Evolutionary conservation across 2,888 invertebrate species (phyloP).

Genomic region (Lepidochitona cinerea): DNA sequence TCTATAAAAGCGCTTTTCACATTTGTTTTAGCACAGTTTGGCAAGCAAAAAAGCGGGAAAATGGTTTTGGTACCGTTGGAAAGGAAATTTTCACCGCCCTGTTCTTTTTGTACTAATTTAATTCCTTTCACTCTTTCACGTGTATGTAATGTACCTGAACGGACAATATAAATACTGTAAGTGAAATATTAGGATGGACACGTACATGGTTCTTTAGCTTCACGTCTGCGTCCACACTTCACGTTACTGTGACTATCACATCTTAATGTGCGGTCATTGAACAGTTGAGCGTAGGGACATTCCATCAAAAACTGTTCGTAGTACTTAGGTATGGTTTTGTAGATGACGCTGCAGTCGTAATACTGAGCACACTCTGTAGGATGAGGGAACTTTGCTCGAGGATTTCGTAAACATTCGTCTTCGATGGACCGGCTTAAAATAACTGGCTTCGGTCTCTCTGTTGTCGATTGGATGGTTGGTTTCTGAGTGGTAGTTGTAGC

Average conservation of each 20-base stretch:
- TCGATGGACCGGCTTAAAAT: neutral
- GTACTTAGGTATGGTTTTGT: neutral
- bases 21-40: too few species aligned
- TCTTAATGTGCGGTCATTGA: neutral
- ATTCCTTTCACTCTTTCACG: too few species aligned
- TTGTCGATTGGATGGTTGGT: neutral
- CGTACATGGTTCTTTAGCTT: neutral
- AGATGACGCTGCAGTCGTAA: neutral
- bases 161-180: neutral
- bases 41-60: too few species aligned
- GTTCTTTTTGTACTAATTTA: too few species aligned
- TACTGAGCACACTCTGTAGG: neutral
- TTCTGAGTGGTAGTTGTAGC: neutral
- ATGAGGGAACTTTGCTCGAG: constrained; percentile 22
- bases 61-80: too few species aligned
- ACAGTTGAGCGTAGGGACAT: neutral
- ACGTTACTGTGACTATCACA: neutral
- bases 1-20: too few species aligned
- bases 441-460: neutral
- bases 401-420: constrained; percentile 18
- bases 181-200: neutral
- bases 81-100: too few species aligned
- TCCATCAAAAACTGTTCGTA: neutral
- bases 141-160: neutral
- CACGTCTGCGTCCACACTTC: neutral